phyloP scores from a whole-genome alignment of 2,113 vertebrate species.

The Stigmatopora nigra region DNA sequence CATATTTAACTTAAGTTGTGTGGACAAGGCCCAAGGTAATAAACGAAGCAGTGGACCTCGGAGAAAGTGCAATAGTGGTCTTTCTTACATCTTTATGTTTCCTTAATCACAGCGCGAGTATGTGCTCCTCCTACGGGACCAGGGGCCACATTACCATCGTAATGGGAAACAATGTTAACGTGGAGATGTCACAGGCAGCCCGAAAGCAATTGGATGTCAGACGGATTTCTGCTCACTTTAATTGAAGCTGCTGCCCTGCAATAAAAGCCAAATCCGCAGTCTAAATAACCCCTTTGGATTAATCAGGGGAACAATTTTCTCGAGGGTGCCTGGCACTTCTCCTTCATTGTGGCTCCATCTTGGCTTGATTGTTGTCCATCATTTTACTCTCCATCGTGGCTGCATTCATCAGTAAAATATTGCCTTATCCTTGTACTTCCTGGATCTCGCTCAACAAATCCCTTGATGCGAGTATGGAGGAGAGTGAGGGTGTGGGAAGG shows the following conservation, averaged over 20 bases:
- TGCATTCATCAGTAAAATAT: conserved; percentile 60
- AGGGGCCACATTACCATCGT: conserved; percentile 81
- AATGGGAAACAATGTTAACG: conserved; percentile 82
- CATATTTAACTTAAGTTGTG: not conserved
- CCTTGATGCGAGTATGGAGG: conserved; percentile 24
- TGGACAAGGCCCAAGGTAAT: not conserved
- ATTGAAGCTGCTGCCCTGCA: conserved; percentile 87
- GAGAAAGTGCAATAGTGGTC: not conserved
- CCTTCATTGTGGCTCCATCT: conserved; percentile 20
- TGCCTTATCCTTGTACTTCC: conserved; percentile 34
- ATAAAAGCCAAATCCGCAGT: conserved; percentile 77
- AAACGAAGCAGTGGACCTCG: not conserved
- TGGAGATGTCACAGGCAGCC: conserved; percentile 79
- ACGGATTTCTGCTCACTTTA: conserved; percentile 90
- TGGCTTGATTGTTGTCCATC: conserved; percentile 33
- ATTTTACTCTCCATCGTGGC: conserved; percentile 40
- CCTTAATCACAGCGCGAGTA: conserved; percentile 8
- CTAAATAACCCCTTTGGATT: conserved; percentile 88
- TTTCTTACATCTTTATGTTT: not conserved
- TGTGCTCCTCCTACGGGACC: conserved; percentile 23
- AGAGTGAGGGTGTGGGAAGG: conserved; percentile 16
- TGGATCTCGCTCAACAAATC: conserved; percentile 48
- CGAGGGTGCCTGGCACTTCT: conserved; percentile 63
- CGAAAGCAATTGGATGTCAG: conserved; percentile 91
- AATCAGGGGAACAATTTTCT: conserved; percentile 79